These are phyloP conservation scores for Brachystomella parvula DNA, from an alignment of 1,140 invertebrate genomes.

Conservation along the genomic window DNA sequence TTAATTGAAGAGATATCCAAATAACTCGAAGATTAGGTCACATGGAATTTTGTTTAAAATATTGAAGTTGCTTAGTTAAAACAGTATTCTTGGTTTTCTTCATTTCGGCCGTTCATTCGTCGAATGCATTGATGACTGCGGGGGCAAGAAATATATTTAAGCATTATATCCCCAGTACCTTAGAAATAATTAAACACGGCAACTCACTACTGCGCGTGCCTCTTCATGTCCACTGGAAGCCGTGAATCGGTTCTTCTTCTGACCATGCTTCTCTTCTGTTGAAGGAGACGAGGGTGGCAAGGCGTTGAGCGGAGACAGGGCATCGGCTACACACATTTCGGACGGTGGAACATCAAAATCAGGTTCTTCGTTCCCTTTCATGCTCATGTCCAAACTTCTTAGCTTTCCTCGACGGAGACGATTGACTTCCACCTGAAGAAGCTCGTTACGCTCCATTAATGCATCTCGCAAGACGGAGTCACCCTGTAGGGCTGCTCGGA, in stretches of 20 bases:
- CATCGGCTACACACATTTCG: constrained; percentile 15
- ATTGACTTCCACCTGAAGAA: constrained; percentile 27
- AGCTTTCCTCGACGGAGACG: constrained; percentile 22
- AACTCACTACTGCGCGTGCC: neutral
- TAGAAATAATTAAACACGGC: neutral
- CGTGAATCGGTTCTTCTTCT: neutral
- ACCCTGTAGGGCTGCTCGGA: constrained; percentile 27
- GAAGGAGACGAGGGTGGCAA: neutral
- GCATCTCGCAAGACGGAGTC: constrained; percentile 23
- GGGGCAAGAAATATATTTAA: too few relatives aligned
- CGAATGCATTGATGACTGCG: too few relatives aligned
- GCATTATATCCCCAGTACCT: too few relatives aligned
- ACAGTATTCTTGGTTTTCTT: too few relatives aligned
- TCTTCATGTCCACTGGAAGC: neutral
- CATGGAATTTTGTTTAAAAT: too few relatives aligned
- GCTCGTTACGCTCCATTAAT: constrained; percentile 31
- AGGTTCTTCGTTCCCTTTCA: constrained; percentile 3
- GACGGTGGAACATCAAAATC: constrained; percentile 16
- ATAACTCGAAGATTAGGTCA: too few relatives aligned
- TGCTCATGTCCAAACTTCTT: neutral
- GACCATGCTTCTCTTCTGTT: neutral
- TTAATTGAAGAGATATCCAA: too few relatives aligned
- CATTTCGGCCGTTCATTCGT: too few relatives aligned
- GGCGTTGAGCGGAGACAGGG: neutral
- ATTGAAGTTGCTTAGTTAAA: too few relatives aligned